phyloP scores from a whole-genome alignment of 1,140 invertebrate species.

The Hylyphantes graminicola region DNA sequence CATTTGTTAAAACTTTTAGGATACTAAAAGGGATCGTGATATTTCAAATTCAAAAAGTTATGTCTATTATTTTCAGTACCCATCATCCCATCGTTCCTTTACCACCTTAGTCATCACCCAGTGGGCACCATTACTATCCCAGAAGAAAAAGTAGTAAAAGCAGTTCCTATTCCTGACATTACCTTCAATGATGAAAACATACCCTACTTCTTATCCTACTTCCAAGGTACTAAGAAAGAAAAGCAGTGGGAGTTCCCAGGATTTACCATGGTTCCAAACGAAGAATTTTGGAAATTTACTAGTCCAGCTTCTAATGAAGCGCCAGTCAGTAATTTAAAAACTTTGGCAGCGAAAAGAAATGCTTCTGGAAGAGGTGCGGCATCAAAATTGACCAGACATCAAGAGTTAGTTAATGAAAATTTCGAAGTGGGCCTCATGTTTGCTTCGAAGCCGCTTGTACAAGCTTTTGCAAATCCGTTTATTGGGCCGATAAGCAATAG shows the following conservation, averaged over 20 bases:
- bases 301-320: not conserved
- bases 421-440: constrained; percentile 96
- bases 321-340: constrained; percentile 19
- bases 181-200: constrained; percentile 22
- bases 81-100: constrained; percentile 55
- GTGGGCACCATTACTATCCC: constrained; percentile 19
- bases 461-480: constrained; percentile 95
- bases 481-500: constrained; percentile 96
- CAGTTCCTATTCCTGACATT: constrained; percentile 8
- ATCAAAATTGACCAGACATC: constrained; percentile 73
- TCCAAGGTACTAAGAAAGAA: not conserved
- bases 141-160: not conserved
- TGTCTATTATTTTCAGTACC: constrained; percentile 30
- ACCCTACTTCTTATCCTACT: constrained; percentile 30
- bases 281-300: constrained; percentile 43
- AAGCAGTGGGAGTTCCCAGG: not conserved
- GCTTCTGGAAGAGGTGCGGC: not conserved
- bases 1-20: too few species aligned
- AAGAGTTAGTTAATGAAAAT: constrained; percentile 92
- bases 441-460: constrained; percentile 97
- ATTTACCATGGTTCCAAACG: constrained; percentile 47
- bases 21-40: not conserved
- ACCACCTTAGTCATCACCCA: constrained; percentile 39
- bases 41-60: not conserved
- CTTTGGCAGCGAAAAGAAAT: not conserved